Evolutionary conservation across 2,888 invertebrate species (phyloP).

Genomic region (Halocaridina rubra): DNA sequence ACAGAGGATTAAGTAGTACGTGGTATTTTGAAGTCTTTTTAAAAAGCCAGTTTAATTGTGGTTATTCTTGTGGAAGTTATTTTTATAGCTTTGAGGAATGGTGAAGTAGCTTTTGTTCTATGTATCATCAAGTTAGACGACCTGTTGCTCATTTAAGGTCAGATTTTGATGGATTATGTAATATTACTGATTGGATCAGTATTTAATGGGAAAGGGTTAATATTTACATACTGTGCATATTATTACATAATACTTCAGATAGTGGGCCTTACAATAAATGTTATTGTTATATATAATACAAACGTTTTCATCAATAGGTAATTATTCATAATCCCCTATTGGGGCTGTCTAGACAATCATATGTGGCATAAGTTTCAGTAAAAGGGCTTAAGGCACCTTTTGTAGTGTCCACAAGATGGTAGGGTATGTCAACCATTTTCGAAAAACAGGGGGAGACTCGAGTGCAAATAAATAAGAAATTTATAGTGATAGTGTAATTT

Average conservation of each 20-base stretch:
- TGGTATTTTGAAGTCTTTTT: too few species aligned
- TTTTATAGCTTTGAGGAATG: background rate
- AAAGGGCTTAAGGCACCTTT: too few species aligned
- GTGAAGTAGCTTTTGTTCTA: conserved; percentile 10
- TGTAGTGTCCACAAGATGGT: too few species aligned
- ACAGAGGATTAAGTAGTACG: too few species aligned
- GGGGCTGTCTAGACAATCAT: conserved; percentile 38
- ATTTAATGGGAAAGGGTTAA: too few species aligned
- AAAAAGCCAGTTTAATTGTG: background rate
- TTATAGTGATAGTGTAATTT: background rate
- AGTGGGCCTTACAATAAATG: conserved; percentile 21
- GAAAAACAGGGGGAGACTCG: too few species aligned
- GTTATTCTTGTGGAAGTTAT: background rate
- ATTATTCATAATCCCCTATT: conserved; percentile 9
- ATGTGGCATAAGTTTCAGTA: background rate
- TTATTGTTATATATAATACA: conserved; percentile 29
- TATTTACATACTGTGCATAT: background rate
- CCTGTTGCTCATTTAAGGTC: conserved; percentile 32
- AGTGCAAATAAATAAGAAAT: background rate
- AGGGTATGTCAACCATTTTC: background rate
- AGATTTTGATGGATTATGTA: conserved; percentile 31
- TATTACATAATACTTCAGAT: conserved; percentile 31
- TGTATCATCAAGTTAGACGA: conserved; percentile 7
- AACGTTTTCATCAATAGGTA: conserved; percentile 13
- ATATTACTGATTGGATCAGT: background rate